Conservation (phyloP, 2,797 vertebrate species). For the Pempheris klunzingeri region DNA sequence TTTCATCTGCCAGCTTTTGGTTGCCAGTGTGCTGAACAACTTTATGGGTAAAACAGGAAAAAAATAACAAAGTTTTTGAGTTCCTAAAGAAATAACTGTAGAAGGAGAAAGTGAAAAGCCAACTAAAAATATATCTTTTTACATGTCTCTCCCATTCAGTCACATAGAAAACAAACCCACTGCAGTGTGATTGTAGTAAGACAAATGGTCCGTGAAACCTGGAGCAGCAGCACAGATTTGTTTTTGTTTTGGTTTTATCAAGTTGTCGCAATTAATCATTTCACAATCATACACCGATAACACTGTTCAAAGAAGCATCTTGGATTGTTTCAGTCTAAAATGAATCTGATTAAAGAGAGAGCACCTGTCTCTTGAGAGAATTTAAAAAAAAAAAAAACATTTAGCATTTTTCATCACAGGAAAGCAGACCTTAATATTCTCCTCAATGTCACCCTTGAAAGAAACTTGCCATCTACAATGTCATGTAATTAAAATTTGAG, state of each 20-base stretch:
- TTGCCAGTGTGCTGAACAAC: background rate
- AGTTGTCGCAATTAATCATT: background rate
- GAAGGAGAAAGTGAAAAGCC: background rate
- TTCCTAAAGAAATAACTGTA: too few species aligned
- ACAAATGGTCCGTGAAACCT: background rate
- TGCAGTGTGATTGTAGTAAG: background rate
- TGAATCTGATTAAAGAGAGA: conserved; percentile 3
- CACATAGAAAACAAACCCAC: background rate
- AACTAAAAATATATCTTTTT: background rate
- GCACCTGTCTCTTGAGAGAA: background rate
- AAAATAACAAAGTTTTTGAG: background rate
- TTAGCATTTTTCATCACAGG: conserved; percentile 25
- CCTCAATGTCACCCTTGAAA: conserved; percentile 18
- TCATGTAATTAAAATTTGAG: conserved; percentile 26
- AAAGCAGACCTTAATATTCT: background rate
- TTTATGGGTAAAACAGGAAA: background rate
- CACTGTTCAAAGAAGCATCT: background rate
- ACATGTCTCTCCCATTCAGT: background rate
- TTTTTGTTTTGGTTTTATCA: background rate
- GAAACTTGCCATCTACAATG: conserved; percentile 17
- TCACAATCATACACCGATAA: background rate
- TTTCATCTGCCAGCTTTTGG: background rate
- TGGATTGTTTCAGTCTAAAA: background rate
- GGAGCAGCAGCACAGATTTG: background rate
- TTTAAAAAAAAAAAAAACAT: background rate